Evolutionary conservation across 2,113 vertebrate genomes (phyloP), one percentile per base, ranked within the genome.

Genomic region (Burhinus bistriatus): DNA sequence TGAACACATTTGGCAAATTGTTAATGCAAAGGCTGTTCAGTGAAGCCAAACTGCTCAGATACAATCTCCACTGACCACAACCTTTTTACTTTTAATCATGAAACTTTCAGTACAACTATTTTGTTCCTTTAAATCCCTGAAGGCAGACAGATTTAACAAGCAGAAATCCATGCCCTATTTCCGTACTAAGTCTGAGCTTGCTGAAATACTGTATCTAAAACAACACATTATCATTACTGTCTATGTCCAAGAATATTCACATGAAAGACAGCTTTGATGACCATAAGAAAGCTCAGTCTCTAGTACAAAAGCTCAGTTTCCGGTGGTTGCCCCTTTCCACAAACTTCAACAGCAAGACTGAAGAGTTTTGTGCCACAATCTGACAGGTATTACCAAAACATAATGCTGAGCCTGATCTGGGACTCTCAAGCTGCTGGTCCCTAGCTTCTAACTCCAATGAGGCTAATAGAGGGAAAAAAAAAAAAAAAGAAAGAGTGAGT

Each of bases 1-100:
- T 32, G 34, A 89, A 82, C 3, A 2, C 36, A 71, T 87, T 75
- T 95, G 69, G 73, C n/a, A 42, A 78, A 77, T 9, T 11, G 40
- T 65, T 92, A 89, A 90, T 55, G 49, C 62, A 95, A 90, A 69
- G 15, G 38, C 66, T 57, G 32, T 59, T 86, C 9, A 36, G 44
- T 3, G 5, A 92, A 94, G 86, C 89, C 86, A 66, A 73, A 57
- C n/a, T 71, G 29, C 83, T 92, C 90, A 90, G 69, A 97, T 91
- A 84, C 27, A 34, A 95, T 94, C 93, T 89, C 34, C 14, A 52
- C 75, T 83, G 86, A 72, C 72, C 90, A 95, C 47, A 87, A 83
- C 38, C 29, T 92, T 86, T 86, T 80, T 77, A 65, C 80, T 95
- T 95, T 92, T 83, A 91, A 94, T 91, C 89, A 91, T 1, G 3